Base-by-base conservation (phyloP, 2,797 vertebrate genomes). In the Limosa lapponica region DNA sequence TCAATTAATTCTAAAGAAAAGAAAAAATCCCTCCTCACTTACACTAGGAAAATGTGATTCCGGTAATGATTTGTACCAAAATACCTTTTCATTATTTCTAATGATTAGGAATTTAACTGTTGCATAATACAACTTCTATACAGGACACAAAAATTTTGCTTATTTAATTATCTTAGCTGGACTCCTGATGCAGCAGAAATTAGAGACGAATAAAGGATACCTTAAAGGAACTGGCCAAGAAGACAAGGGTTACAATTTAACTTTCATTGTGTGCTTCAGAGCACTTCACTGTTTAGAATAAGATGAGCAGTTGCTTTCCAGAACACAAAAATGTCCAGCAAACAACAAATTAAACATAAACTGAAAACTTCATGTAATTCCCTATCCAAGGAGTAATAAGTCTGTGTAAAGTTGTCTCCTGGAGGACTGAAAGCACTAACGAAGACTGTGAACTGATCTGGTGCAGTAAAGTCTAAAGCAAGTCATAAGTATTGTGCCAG, bases 401-500 rank as follows among this genome's bases (percentile, higher is more conserved):
- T 70, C 34, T 73, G 10, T 19, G 25, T 64, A n/a, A 70, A 27
- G 13, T 46, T 65, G 30, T 39, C 51, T 71, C 12, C 2, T 8
- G 17, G 34, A 44, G 70, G 41, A 36, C 52, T 34, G 23, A 49
- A 82, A 49, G 7, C 65, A 24, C 16, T 57, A 30, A 18, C 2
- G 8, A 48, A 43, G 19, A 58, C 22, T 18, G n/a, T 32, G 9
- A 55, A 16, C 8, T 15, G 6, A 3, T 25, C 18, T 80, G 34
- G 10, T 54, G 16, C 5, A 3, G 22, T 1, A 34, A 30, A 74
- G 15, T 7, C 37, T 32, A 67, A 16, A 74, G 39, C 4, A 70
- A 51, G 55, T 43, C 4, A 0, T 9, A 32, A 34, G 16, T 28
- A 5, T 16, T 54, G 17, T 37, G 22, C 3, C 20, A 58, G 6